Conservation (phyloP, 1,140 invertebrate genomes). For the Campoletis sonorensis region DNA sequence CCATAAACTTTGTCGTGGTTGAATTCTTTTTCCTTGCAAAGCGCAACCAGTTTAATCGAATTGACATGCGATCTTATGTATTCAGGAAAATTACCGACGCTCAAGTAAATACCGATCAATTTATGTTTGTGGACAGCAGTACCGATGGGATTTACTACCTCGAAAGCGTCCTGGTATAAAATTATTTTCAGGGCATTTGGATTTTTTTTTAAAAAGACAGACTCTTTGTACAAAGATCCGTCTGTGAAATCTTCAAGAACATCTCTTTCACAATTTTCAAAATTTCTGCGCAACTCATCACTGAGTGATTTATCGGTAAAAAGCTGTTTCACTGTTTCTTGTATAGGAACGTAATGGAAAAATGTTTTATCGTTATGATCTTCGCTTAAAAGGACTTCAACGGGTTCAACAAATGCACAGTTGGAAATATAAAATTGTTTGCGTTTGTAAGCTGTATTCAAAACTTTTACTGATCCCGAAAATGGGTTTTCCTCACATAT, state of each 20-base stretch:
- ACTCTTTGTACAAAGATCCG: constrained; percentile 47
- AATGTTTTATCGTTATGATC: constrained; percentile 45
- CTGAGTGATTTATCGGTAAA: constrained; percentile 52
- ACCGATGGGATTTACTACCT: constrained; percentile 64
- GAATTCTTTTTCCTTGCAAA: constrained; percentile 58
- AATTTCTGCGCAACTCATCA: constrained; percentile 39
- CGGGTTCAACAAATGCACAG: constrained; percentile 52
- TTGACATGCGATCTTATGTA: constrained; percentile 49
- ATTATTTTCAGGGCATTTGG: constrained; percentile 54
- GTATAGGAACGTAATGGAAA: constrained; percentile 60
- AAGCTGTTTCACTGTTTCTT: constrained; percentile 55
- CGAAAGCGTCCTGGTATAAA: constrained; percentile 64
- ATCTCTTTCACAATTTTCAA: constrained; percentile 23
- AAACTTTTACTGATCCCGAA: neutral
- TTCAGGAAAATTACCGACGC: constrained; percentile 53
- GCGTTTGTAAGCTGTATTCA: constrained; percentile 41
- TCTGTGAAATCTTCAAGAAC: neutral
- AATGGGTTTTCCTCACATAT: constrained; percentile 31
- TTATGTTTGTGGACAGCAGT: constrained; percentile 60
- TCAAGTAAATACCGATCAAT: constrained; percentile 61
- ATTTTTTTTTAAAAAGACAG: constrained; percentile 59
- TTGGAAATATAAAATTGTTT: constrained; percentile 51
- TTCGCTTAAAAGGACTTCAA: constrained; percentile 16
- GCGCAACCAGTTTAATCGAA: constrained; percentile 56
- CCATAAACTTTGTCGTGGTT: constrained; percentile 51